A percentile compares a stretch with the other conserved stretches of the same genome.
phyloP scores from a whole-genome alignment of 2,113 vertebrate genomes.

The Hucho hucho region DNA sequence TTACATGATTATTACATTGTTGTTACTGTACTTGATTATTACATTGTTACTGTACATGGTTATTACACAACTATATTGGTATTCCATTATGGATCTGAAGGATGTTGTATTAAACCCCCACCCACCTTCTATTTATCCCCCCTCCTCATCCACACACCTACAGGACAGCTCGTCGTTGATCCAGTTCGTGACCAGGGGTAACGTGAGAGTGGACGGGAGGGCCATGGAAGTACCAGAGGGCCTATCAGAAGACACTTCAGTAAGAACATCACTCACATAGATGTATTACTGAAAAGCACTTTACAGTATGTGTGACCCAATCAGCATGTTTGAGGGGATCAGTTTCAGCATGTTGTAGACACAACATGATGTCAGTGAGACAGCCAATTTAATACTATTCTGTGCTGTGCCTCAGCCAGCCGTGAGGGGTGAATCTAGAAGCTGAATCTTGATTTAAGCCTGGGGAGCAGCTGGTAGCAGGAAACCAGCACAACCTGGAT shows the following conservation, averaged over 20 bases:
- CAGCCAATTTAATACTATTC: not conserved
- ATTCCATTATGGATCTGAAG: too few species aligned
- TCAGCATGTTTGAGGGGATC: too few species aligned
- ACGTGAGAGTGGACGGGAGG: constrained; percentile 77
- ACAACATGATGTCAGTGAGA: not conserved
- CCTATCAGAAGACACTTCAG: constrained; percentile 84
- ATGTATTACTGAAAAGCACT: not conserved
- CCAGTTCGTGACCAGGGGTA: constrained; percentile 89
- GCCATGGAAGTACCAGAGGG: constrained; percentile 83
- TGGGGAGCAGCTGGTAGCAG: constrained; percentile 18
- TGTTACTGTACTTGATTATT: not conserved
- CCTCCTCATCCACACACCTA: not conserved
- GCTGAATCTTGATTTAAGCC: not conserved
- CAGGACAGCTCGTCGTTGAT: constrained; percentile 96
- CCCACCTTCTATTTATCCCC: not conserved
- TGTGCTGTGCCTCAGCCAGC: not conserved
- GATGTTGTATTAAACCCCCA: not conserved
- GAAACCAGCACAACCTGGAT: constrained; percentile 50
- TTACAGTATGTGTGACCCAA: too few species aligned
- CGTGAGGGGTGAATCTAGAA: constrained; percentile 5
- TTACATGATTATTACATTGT: not conserved
- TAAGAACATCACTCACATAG: constrained; percentile 70
- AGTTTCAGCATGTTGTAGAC: not conserved
- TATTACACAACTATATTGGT: too few species aligned
- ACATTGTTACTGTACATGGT: not conserved